Percentiles rank a stretch among this genome's conserved stretches.
phyloP scores from a whole-genome alignment of 2,888 invertebrate genomes.

The Fragum fragum region DNA sequence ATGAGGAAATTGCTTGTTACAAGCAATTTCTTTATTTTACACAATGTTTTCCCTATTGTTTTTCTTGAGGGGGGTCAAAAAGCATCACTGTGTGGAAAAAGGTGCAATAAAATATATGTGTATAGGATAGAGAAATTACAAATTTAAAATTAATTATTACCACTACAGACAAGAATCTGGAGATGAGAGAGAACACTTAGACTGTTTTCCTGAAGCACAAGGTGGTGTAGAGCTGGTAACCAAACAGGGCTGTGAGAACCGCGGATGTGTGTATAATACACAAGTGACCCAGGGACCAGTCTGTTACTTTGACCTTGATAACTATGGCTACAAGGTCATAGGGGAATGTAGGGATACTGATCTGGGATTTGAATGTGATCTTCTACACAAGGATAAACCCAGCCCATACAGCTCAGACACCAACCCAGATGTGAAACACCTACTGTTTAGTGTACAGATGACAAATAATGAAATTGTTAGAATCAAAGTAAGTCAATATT shows the following conservation, averaged over 20 bases:
- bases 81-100: no score
- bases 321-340: conserved; percentile 71
- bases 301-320: conserved; percentile 66
- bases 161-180: neutral
- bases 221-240: conserved; percentile 70
- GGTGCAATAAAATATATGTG: no score
- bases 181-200: conserved; percentile 50
- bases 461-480: conserved; percentile 65
- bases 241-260: conserved; percentile 62
- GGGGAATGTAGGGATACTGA: conserved; percentile 50
- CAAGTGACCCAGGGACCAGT: conserved; percentile 58
- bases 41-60: no score
- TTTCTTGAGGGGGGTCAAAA: no score
- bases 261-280: conserved; percentile 70
- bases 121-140: no score
- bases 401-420: conserved; percentile 55
- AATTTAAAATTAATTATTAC: no score
- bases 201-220: conserved; percentile 75
- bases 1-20: no score
- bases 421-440: conserved; percentile 55
- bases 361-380: conserved; percentile 58
- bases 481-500: conserved; percentile 73
- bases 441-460: conserved; percentile 71
- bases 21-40: no score
- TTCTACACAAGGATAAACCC: conserved; percentile 57